Evolutionary conservation across 2,888 invertebrate genomes (phyloP).

Genomic region (Miltochrista miniata): DNA sequence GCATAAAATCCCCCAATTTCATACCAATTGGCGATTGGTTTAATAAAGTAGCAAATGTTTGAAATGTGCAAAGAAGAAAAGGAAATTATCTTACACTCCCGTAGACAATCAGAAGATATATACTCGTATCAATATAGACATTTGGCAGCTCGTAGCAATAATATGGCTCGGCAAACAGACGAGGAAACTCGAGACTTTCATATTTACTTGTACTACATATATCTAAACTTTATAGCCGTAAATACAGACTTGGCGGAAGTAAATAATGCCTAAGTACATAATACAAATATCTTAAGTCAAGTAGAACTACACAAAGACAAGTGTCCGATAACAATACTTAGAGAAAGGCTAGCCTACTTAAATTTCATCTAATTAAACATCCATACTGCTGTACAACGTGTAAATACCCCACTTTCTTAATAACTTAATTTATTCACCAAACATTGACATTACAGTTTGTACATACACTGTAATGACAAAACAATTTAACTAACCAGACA

Average conservation of each 20-base stretch:
- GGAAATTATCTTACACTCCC: too few species aligned
- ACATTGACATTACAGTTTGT: background rate
- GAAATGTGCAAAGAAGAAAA: too few species aligned
- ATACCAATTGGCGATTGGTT: too few species aligned
- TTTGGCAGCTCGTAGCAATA: too few species aligned
- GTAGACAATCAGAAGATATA: too few species aligned
- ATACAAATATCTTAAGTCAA: too few species aligned
- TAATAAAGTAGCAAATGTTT: too few species aligned
- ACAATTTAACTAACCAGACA: slow-evolving; percentile 8
- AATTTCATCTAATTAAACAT: slow-evolving; percentile 35
- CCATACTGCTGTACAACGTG: slow-evolving; percentile 18
- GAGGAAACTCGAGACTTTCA: too few species aligned
- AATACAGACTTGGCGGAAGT: slow-evolving; percentile 3
- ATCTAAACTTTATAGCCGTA: background rate
- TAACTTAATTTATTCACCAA: slow-evolving; percentile 15
- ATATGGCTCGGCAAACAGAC: too few species aligned
- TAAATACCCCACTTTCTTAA: slow-evolving; percentile 5
- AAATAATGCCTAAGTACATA: slow-evolving; percentile 10
- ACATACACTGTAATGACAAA: slow-evolving; percentile 7
- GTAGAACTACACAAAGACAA: too few species aligned
- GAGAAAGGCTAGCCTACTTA: slow-evolving; percentile 38
- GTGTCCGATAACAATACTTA: background rate
- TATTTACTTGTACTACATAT: background rate
- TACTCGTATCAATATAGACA: too few species aligned
- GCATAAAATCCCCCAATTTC: too few species aligned